Evolutionary conservation across 2,888 invertebrate genomes (phyloP).

Genomic region (Parnassius glacialis): DNA sequence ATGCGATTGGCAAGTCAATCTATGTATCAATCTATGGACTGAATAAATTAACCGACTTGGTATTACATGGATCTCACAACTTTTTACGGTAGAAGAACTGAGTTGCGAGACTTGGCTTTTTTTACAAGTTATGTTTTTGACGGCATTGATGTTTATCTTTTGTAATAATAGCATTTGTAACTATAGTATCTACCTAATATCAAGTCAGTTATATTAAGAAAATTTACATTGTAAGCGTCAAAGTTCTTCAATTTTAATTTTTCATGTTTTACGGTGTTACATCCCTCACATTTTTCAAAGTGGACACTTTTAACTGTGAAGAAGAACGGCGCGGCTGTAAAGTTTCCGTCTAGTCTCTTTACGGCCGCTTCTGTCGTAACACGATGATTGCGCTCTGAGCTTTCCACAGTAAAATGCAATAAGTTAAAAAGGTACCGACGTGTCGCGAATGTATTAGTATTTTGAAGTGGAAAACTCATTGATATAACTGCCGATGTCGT

Average conservation of each 20-base stretch:
- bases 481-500: constrained; percentile 22
- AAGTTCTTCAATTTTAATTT: constrained; percentile 26
- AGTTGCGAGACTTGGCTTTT: too few species aligned
- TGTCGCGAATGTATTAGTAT: constrained; percentile 45
- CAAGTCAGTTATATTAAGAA: background rate
- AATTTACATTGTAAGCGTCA: constrained; percentile 9
- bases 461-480: constrained; percentile 22
- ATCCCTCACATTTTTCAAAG: constrained; percentile 44
- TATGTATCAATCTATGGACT: too few species aligned
- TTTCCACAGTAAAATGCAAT: constrained; percentile 58
- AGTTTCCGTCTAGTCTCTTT: constrained; percentile 68
- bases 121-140: too few species aligned
- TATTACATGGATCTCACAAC: too few species aligned
- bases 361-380: constrained; percentile 62
- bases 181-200: too few species aligned
- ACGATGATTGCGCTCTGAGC: constrained; percentile 62
- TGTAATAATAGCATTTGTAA: too few species aligned
- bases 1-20: too few species aligned
- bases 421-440: constrained; percentile 54
- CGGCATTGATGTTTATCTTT: too few species aligned
- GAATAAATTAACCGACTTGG: too few species aligned
- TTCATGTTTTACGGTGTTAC: constrained; percentile 25
- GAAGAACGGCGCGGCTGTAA: constrained; percentile 55
- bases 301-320: constrained; percentile 54
- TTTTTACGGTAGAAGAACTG: too few species aligned